A percentile compares a stretch with the other conserved stretches of the same genome.
phyloP scores from a whole-genome alignment of 2,797 vertebrate species.

The Rhincodon typus region DNA sequence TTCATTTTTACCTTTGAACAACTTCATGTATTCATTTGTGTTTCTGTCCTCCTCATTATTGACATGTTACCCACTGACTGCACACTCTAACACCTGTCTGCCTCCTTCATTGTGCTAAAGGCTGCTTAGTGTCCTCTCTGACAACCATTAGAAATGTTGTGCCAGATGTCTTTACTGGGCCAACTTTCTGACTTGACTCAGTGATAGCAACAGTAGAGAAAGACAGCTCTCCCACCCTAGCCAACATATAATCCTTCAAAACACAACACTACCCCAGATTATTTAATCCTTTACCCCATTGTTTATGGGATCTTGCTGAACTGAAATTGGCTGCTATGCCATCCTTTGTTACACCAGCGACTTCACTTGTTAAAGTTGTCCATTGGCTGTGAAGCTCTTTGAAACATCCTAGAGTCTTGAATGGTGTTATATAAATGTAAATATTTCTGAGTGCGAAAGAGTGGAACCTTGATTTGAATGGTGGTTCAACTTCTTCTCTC shows the following conservation, averaged over 20 bases:
- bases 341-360: neutral
- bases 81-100: neutral
- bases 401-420: neutral
- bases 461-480: neutral
- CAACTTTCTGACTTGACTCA: neutral
- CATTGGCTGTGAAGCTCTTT: neutral
- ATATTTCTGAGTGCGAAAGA: too few species aligned
- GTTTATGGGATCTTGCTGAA: neutral
- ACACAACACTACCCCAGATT: neutral
- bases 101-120: neutral
- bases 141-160: neutral
- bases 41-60: neutral
- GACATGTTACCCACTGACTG: neutral
- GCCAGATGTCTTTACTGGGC: neutral
- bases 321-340: neutral
- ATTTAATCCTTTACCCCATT: neutral
- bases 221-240: neutral
- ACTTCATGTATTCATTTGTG: neutral
- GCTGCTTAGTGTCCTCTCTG: neutral
- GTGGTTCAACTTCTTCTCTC: neutral
- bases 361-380: neutral
- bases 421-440: too few species aligned
- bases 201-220: neutral
- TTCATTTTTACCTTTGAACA: neutral
- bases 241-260: neutral